Evolutionary conservation across 2,113 vertebrate species (phyloP).

Genomic region (Danionella cerebrum): DNA sequence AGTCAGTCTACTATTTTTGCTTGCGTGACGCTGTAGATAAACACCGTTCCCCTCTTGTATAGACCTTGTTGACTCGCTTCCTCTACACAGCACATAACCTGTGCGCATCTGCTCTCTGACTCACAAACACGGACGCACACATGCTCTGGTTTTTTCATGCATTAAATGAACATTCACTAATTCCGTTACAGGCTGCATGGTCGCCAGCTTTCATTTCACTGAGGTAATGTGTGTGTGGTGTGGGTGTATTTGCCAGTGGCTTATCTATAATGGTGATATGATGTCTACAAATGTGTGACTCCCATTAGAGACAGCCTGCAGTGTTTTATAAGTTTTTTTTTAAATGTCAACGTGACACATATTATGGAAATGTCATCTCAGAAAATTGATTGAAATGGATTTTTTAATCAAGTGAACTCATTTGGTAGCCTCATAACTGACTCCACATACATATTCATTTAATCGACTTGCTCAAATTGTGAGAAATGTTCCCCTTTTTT

Average conservation of each 20-base stretch:
- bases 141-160: conserved; percentile 5
- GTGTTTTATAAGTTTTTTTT: background rate
- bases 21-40: background rate
- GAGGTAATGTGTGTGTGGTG: background rate
- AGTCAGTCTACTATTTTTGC: background rate
- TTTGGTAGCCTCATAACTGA: no score
- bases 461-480: background rate
- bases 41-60: background rate
- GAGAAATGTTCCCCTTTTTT: no score
- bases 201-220: background rate
- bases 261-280: background rate
- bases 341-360: background rate
- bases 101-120: background rate
- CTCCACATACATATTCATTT: no score
- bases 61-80: background rate
- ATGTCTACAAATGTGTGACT: background rate
- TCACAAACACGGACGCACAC: background rate
- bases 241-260: background rate
- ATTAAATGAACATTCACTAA: background rate
- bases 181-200: conserved; percentile 6
- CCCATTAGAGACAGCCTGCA: background rate
- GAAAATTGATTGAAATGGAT: background rate
- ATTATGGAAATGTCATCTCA: background rate
- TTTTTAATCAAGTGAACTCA: background rate
- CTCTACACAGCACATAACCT: background rate